A percentile compares a stretch with the other conserved stretches of the same genome.
These are phyloP conservation scores for Hemicentrotus pulcherrimus DNA, from an alignment of 35 echinoderm and acorn worm genomes.

Conservation along the genomic window DNA sequence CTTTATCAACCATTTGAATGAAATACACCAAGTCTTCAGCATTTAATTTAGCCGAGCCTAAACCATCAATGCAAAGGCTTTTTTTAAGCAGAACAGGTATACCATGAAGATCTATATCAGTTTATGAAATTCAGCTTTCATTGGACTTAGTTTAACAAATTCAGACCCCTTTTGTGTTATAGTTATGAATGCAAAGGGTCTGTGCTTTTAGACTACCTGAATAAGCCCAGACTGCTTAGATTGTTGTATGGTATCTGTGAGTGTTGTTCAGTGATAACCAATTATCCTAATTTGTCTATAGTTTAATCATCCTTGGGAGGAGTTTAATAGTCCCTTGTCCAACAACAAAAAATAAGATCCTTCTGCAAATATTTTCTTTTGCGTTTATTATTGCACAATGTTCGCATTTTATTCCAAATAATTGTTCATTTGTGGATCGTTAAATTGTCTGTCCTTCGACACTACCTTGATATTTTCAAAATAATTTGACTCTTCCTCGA, in stretches of 20 bases:
- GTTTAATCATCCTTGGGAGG: neutral
- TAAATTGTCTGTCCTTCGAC: neutral
- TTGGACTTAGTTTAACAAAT: too few species aligned
- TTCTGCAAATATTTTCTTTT: neutral
- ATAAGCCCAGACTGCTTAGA: neutral
- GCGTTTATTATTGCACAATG: neutral
- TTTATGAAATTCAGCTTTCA: too few species aligned
- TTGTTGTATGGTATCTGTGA: neutral
- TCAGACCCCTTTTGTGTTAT: too few species aligned
- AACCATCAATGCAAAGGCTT: too few species aligned
- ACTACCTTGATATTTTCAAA: neutral
- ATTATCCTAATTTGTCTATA: neutral
- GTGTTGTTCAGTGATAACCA: neutral
- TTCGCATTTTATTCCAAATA: neutral
- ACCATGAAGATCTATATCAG: too few species aligned
- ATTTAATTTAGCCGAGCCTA: too few species aligned
- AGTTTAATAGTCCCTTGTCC: neutral
- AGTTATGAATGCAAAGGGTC: neutral
- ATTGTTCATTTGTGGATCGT: neutral
- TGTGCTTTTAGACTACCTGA: neutral
- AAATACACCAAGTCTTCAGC: too few species aligned
- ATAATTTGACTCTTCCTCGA: neutral
- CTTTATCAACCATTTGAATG: neutral
- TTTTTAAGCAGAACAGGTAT: too few species aligned
- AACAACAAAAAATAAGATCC: neutral